phyloP scores from a whole-genome alignment of 2,888 invertebrate species.

The Rotaria macrura region DNA sequence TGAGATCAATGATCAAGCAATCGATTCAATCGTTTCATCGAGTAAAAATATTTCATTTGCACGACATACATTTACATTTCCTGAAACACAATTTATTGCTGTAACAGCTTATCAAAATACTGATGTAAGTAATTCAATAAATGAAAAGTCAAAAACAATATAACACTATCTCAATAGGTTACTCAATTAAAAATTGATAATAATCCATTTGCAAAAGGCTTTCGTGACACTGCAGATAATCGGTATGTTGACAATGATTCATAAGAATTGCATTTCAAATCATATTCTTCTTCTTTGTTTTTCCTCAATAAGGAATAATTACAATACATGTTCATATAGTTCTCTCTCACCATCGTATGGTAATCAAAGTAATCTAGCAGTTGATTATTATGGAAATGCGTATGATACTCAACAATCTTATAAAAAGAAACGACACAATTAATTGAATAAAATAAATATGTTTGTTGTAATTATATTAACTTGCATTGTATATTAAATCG shows the following conservation, averaged over 20 bases:
- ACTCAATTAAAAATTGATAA: conserved; percentile 50
- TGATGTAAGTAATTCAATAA: conserved; percentile 40
- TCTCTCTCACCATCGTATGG: neutral
- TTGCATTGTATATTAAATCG: neutral
- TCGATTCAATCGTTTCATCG: neutral
- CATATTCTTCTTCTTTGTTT: neutral
- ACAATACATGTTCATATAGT: neutral
- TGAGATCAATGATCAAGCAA: conserved; percentile 39
- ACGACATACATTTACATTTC: conserved; percentile 43
- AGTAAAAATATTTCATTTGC: neutral
- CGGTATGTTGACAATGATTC: neutral
- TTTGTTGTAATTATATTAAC: neutral
- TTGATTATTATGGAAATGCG: neutral
- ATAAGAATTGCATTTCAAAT: neutral
- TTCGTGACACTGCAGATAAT: conserved; percentile 42
- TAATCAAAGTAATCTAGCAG: neutral
- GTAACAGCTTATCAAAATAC: conserved; percentile 50
- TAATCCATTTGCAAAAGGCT: conserved; percentile 52
- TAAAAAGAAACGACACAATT: neutral
- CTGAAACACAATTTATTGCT: conserved; percentile 47
- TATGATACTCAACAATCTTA: neutral
- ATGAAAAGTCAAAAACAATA: neutral
- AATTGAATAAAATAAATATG: no score
- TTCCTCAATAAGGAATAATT: neutral
- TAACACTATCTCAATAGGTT: conserved; percentile 39